Percentiles rank a stretch among this genome's conserved stretches.
Conservation (phyloP, 2,797 vertebrate species). For the Natrix natrix region DNA sequence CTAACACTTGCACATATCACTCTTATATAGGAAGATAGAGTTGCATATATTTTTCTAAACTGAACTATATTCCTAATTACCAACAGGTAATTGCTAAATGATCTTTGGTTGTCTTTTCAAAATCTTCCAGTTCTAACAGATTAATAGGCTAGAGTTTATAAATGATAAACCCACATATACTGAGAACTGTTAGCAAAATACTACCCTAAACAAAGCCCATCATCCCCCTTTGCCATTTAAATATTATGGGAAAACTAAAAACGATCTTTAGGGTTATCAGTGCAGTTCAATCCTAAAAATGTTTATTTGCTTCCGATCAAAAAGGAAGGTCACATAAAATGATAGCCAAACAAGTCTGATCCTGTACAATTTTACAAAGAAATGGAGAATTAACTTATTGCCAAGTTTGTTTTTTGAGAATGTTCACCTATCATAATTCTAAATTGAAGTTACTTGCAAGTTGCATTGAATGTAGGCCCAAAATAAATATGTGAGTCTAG, state of each 20-base stretch:
- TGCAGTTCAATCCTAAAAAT: neutral
- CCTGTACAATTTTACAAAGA: neutral
- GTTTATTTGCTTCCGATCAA: neutral
- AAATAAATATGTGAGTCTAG: neutral
- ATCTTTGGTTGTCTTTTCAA: constrained; percentile 27
- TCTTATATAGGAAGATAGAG: neutral
- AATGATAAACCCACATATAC: neutral
- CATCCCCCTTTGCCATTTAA: neutral
- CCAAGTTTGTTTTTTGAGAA: neutral
- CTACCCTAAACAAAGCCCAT: neutral
- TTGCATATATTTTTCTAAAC: neutral
- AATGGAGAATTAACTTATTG: neutral
- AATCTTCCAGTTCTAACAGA: neutral
- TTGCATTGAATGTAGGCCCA: neutral
- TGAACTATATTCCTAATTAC: constrained; percentile 12
- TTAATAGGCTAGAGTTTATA: neutral
- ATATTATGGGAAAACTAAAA: neutral
- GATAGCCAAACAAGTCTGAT: neutral
- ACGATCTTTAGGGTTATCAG: neutral
- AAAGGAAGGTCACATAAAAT: neutral
- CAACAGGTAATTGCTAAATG: constrained; percentile 3
- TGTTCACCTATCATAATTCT: neutral
- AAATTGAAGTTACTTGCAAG: neutral
- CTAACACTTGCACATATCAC: neutral
- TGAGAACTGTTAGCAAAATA: neutral